These are phyloP conservation scores for Clangula hyemalis DNA, from an alignment of 2,797 vertebrate genomes.

Conservation along the genomic window DNA sequence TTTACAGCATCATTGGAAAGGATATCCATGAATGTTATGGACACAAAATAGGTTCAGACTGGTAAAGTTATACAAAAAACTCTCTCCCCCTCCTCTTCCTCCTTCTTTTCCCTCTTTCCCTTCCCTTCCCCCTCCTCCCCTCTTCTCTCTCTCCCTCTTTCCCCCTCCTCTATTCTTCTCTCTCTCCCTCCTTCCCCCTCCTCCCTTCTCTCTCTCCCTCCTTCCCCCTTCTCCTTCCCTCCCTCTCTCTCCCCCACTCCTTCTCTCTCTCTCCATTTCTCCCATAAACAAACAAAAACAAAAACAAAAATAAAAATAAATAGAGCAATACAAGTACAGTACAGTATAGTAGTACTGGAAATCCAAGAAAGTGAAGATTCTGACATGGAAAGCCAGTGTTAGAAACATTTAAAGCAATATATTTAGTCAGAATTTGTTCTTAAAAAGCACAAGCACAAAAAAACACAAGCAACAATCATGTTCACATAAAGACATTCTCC, in stretches of 20 bases:
- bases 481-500: background rate
- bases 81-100: too few relatives aligned
- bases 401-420: background rate
- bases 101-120: too few relatives aligned
- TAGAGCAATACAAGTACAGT: background rate
- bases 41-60: background rate
- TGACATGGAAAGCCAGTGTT: background rate
- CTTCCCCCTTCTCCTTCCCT: too few relatives aligned
- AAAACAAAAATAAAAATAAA: rapidly evolving
- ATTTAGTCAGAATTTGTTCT: background rate
- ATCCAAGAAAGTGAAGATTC: background rate
- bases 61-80: background rate
- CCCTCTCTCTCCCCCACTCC: too few relatives aligned
- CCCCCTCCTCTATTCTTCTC: too few relatives aligned
- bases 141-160: too few relatives aligned
- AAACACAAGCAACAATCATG: background rate
- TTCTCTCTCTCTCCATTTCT: too few relatives aligned
- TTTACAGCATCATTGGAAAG: background rate
- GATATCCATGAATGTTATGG: background rate
- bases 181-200: too few relatives aligned
- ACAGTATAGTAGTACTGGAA: background rate
- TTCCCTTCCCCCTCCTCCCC: too few relatives aligned
- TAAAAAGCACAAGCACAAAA: background rate
- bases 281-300: background rate
- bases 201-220: too few relatives aligned